Evolutionary conservation across 2,797 vertebrate genomes (phyloP), one percentile per base, ranked within the genome.

Genomic region (Strix occidentalis): DNA sequence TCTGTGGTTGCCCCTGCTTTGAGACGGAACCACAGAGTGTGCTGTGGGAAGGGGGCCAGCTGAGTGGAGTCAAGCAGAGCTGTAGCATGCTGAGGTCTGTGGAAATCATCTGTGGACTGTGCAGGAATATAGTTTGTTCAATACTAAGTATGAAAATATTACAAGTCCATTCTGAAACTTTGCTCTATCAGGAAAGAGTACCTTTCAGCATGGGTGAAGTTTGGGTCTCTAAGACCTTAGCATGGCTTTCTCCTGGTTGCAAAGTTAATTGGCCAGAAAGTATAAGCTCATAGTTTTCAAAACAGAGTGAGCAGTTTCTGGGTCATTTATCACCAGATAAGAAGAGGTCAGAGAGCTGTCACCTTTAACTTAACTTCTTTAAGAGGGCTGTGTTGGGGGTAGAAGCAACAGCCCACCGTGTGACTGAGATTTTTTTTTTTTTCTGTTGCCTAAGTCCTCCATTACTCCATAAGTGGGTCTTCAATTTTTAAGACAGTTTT

Each of bases 401-500:
- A 78, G 58, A 94, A 79, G 46, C 75, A 75, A 54, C 57, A 91
- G 75, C 53, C 65, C 28, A 60, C 37, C 72, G 41, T 70, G 69
- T 81, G 75, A 92, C 58, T 1, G 3, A 51, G 64, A 26, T 41
- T 3, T 41, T n/a, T 79, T 76, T 75, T 56, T 88, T 76, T 39
- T 70, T 17, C 60, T 80, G 6, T 94, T 93, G 58, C 69, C 56
- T 57, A 46, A 84, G 45, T 87, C 88, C 31, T 92, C 43, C 54
- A 54, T 89, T 95, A 78, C 29, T 85, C 60, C 20, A 0, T 85
- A 81, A 90, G 79, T 77, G 45, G 80, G 33, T 88, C 93, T 93
- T 93, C 90, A 94, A 68, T 83, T 93, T 95, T 89, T 56, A 57
- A 92, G 84, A 81, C 82, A 58, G 68, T 89, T 95, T 94, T 94